These are phyloP conservation scores for Drosophila navojoa DNA, from an alignment of 1,140 invertebrate species.

Conservation along the genomic window DNA sequence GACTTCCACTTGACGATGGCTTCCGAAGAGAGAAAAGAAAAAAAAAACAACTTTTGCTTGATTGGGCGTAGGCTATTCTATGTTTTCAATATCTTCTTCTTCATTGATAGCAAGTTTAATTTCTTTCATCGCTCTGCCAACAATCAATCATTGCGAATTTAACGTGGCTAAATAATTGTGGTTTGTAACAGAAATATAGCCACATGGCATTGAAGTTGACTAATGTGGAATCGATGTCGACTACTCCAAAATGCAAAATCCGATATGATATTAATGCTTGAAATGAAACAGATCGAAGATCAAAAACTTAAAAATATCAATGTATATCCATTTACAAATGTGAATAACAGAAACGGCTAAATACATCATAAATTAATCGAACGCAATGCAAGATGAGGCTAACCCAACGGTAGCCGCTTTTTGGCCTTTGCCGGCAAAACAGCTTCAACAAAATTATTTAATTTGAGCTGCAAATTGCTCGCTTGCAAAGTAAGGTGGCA, in stretches of 20 bases:
- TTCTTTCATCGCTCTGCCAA: constrained; percentile 33
- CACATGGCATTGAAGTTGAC: no score
- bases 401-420: constrained; percentile 68
- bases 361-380: constrained; percentile 2
- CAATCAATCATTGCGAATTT: constrained; percentile 58
- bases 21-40: not conserved
- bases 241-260: no score
- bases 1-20: constrained; percentile 33
- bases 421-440: constrained; percentile 37
- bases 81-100: constrained; percentile 60
- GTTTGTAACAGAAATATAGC: not conserved
- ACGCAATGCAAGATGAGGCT: constrained; percentile 22
- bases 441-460: constrained; percentile 73
- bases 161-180: constrained; percentile 7
- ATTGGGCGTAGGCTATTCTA: not conserved
- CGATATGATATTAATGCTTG: no score
- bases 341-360: not conserved
- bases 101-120: constrained; percentile 36
- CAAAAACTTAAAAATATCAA: no score
- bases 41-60: not conserved
- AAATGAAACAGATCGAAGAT: no score
- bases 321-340: no score
- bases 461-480: constrained; percentile 58
- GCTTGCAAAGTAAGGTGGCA: constrained; percentile 34
- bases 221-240: no score